These are phyloP conservation scores for Drosophila borborema DNA, from an alignment of 2,888 invertebrate genomes.

Conservation along the genomic window DNA sequence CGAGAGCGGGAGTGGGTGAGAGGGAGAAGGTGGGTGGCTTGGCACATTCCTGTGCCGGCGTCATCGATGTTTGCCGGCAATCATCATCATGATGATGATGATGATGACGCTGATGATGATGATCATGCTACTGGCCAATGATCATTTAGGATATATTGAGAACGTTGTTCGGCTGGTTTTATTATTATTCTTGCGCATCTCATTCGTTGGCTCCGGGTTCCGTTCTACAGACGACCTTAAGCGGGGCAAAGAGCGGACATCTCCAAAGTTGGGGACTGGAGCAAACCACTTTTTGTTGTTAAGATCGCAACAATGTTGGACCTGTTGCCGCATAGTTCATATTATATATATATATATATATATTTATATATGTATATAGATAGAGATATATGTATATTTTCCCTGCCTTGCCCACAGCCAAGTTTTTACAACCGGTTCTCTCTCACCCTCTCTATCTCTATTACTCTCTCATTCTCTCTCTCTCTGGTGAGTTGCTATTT, in stretches of 20 bases:
- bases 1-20: not conserved
- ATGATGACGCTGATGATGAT: not conserved
- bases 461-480: conserved; percentile 4
- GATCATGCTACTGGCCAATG: conserved; percentile 26
- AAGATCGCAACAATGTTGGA: conserved; percentile 52
- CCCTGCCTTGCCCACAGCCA: conserved; percentile 55
- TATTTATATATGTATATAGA: not conserved
- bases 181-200: conserved; percentile 3
- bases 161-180: conserved; percentile 23
- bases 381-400: conserved; percentile 33
- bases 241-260: conserved; percentile 60
- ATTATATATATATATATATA: conserved; percentile 1
- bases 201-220: conserved; percentile 62
- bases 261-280: conserved; percentile 72
- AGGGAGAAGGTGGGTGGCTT: conserved; percentile 11
- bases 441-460: not conserved
- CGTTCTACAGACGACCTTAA: conserved; percentile 80
- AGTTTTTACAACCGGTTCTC: conserved; percentile 69
- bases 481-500: conserved; percentile 60
- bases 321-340: conserved; percentile 72
- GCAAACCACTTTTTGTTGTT: conserved; percentile 67
- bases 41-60: conserved; percentile 67
- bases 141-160: conserved; percentile 27
- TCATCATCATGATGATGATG: conserved; percentile 9
- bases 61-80: conserved; percentile 57